Conservation (phyloP, 92 coral and sea anemone genomes). For the Epizoanthus rinbou region DNA sequence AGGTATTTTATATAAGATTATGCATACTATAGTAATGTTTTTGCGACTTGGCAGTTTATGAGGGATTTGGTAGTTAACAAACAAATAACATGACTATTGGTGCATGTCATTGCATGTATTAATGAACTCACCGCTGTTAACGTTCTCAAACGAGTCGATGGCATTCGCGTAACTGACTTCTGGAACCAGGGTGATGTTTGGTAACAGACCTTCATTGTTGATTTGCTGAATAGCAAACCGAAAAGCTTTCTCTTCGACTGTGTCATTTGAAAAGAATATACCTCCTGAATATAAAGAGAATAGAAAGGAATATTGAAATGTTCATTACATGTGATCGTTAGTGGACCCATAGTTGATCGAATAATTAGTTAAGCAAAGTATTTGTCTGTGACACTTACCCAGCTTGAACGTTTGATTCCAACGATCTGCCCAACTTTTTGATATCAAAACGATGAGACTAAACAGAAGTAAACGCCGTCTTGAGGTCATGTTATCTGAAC, state of each 20-base stretch:
- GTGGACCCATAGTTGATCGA: neutral
- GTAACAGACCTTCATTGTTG: conserved; percentile 31
- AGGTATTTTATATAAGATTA: no score
- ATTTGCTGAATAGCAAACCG: conserved; percentile 61
- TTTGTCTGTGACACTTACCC: neutral
- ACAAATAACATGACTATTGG: neutral
- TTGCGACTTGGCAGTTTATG: neutral
- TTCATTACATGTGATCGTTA: no score
- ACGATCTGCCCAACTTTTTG: neutral
- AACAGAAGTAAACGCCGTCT: neutral
- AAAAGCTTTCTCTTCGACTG: conserved; percentile 60
- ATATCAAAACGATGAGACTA: neutral
- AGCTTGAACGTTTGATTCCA: neutral
- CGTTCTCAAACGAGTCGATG: conserved; percentile 60
- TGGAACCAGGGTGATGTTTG: conserved; percentile 42
- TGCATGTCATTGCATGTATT: neutral
- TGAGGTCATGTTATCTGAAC: neutral
- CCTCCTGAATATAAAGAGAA: neutral
- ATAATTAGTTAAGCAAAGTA: neutral
- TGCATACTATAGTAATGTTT: no score
- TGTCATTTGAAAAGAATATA: conserved; percentile 22
- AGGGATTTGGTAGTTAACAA: neutral
- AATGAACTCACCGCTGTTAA: conserved; percentile 58
- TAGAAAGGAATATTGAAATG: neutral
- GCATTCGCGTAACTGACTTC: conserved; percentile 48